Evolutionary conservation across 1,140 invertebrate genomes (phyloP).

Genomic region (Polyergus mexicanus): DNA sequence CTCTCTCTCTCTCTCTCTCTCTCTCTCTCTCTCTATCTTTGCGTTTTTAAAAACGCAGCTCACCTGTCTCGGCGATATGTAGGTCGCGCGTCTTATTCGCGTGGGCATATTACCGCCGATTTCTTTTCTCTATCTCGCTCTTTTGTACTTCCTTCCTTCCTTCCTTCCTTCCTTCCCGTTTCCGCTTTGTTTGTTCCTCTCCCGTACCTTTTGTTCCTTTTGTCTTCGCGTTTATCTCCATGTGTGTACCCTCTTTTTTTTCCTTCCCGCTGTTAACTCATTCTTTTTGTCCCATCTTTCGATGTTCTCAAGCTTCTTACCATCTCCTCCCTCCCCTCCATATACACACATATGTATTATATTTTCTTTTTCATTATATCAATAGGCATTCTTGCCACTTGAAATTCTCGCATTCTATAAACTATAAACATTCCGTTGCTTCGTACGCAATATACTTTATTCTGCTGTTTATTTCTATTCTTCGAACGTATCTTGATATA

Average conservation of each 20-base stretch:
- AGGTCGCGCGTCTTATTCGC: constrained; percentile 78
- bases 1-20: constrained; percentile 23
- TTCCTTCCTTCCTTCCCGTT: constrained; percentile 62
- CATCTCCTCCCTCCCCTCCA: not conserved
- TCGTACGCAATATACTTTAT: not conserved
- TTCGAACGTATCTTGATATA: not conserved
- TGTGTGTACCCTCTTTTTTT: constrained; percentile 3
- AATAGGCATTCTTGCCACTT: not conserved
- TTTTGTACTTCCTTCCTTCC: constrained; percentile 64
- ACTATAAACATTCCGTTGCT: no score
- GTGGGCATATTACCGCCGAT: constrained; percentile 53
- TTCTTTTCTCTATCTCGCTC: constrained; percentile 55
- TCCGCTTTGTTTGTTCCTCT: constrained; percentile 52
- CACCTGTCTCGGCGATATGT: constrained; percentile 79
- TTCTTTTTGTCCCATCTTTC: constrained; percentile 14
- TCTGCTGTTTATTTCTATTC: not conserved
- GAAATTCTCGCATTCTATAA: not conserved
- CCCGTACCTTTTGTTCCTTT: constrained; percentile 50
- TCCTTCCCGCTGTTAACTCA: constrained; percentile 7
- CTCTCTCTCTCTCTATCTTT: constrained; percentile 28
- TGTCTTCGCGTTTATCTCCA: constrained; percentile 40
- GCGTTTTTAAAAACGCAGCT: constrained; percentile 71
- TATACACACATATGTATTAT: not conserved
- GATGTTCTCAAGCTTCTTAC: constrained; percentile 26
- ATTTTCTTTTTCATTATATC: constrained; percentile 6